phyloP scores from a whole-genome alignment of 92 coral and sea anemone genomes.

The Zoanthus solanderi region DNA sequence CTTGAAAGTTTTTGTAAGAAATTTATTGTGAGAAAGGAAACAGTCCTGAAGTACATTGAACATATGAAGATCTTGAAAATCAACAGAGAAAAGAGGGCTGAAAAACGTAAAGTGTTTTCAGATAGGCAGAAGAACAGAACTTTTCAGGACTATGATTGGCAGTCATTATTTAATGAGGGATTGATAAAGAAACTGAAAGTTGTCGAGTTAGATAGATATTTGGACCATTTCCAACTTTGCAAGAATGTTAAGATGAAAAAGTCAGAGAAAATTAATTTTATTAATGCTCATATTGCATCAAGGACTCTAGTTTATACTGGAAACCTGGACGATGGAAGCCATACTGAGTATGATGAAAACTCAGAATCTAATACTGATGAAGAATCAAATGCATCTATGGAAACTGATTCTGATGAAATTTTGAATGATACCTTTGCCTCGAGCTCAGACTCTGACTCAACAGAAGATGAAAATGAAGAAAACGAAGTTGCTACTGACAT shows the following conservation, averaged over 20 bases:
- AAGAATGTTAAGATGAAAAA: slow-evolving; percentile 14
- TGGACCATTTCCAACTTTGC: slow-evolving; percentile 14
- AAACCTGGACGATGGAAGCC: slow-evolving; percentile 5
- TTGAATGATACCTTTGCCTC: slow-evolving; percentile 3
- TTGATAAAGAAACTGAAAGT: not conserved
- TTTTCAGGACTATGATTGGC: slow-evolving; percentile 41
- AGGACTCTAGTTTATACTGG: slow-evolving; percentile 7
- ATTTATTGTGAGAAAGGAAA: slow-evolving; percentile 39
- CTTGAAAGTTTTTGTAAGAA: slow-evolving; percentile 22
- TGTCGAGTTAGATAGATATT: slow-evolving; percentile 29
- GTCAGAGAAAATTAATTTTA: slow-evolving; percentile 18
- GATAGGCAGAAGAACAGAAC: slow-evolving; percentile 21
- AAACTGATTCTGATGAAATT: not conserved
- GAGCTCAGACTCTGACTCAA: slow-evolving; percentile 5
- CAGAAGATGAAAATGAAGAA: slow-evolving; percentile 2
- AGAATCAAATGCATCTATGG: slow-evolving; percentile 3
- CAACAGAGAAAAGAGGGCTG: slow-evolving; percentile 33
- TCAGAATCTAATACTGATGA: slow-evolving; percentile 2
- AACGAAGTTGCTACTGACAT: not conserved
- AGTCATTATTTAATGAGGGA: slow-evolving; percentile 14
- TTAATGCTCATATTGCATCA: slow-evolving; percentile 29
- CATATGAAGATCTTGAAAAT: slow-evolving; percentile 30
- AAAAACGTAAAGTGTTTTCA: slow-evolving; percentile 13
- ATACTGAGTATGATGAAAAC: slow-evolving; percentile 2
- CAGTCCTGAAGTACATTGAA: slow-evolving; percentile 35